phyloP scores from a whole-genome alignment of 2,113 vertebrate species.

The Typhlomys cinereus region DNA sequence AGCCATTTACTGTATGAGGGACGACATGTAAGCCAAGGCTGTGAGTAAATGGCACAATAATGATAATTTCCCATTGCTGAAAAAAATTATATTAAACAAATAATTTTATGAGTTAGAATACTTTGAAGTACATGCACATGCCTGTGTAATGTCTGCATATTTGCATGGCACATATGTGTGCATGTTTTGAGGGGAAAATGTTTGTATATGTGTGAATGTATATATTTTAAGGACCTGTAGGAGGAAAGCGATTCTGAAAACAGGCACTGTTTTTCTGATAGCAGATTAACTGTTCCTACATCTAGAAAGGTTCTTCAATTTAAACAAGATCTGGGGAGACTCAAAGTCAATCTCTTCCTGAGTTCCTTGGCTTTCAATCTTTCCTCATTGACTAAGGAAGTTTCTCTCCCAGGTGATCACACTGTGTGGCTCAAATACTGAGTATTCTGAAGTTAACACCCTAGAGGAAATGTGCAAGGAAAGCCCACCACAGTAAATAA shows the following conservation, averaged over 20 bases:
- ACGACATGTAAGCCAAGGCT: not conserved
- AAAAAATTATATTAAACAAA: slow-evolving; percentile 19
- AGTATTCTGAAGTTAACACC: slow-evolving; percentile 42
- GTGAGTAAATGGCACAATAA: not conserved
- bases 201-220: not conserved
- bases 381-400: slow-evolving; percentile 32
- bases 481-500: not conserved
- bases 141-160: not conserved
- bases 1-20: not conserved
- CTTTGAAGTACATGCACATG: not conserved
- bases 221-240: not conserved
- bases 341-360: not conserved
- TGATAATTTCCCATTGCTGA: slow-evolving; percentile 20
- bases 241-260: not conserved
- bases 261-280: not conserved
- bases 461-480: slow-evolving; percentile 44
- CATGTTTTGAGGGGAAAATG: no score
- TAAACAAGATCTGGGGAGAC: not conserved
- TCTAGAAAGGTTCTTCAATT: not conserved
- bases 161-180: not conserved
- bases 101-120: not conserved
- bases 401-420: slow-evolving; percentile 47
- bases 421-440: slow-evolving; percentile 4
- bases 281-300: not conserved
- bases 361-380: slow-evolving; percentile 10